Evolutionary conservation across 2,113 vertebrate species (phyloP).

Genomic region (Mormyrus lacerda): DNA sequence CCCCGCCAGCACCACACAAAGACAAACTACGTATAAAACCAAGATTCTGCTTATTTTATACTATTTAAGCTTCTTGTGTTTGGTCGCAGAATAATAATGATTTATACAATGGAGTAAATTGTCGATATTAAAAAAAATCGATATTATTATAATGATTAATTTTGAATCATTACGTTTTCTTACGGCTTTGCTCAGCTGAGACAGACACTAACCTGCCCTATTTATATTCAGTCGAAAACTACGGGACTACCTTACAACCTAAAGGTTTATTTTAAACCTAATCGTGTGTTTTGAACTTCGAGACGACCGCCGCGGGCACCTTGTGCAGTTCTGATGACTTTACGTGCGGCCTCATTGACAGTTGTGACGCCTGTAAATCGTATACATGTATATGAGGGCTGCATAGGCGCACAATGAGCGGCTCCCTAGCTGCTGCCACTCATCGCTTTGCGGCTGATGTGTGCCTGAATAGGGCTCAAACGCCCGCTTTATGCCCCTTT

Average conservation of each 20-base stretch:
- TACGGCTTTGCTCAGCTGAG: neutral
- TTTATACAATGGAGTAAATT: neutral
- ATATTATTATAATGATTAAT: neutral
- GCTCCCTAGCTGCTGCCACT: constrained; percentile 13
- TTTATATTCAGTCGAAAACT: neutral
- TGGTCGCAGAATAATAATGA: neutral
- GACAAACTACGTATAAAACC: neutral
- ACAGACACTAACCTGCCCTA: neutral
- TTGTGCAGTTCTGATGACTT: neutral
- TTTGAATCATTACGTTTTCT: neutral
- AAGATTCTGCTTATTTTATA: neutral
- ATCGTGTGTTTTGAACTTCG: neutral
- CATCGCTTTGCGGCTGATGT: neutral
- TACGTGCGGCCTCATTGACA: constrained; percentile 17
- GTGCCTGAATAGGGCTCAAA: constrained; percentile 13
- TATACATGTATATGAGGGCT: constrained; percentile 2
- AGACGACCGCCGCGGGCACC: neutral
- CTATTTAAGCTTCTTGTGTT: neutral
- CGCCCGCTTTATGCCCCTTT: constrained; percentile 14
- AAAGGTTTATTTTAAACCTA: neutral
- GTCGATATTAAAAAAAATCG: neutral
- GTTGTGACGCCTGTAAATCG: constrained; percentile 20
- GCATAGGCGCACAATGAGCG: constrained; percentile 3
- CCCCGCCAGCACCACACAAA: neutral
- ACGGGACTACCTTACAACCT: neutral